phyloP scores from a whole-genome alignment of 2,888 invertebrate genomes.

The Psylliodes chrysocephalus region DNA sequence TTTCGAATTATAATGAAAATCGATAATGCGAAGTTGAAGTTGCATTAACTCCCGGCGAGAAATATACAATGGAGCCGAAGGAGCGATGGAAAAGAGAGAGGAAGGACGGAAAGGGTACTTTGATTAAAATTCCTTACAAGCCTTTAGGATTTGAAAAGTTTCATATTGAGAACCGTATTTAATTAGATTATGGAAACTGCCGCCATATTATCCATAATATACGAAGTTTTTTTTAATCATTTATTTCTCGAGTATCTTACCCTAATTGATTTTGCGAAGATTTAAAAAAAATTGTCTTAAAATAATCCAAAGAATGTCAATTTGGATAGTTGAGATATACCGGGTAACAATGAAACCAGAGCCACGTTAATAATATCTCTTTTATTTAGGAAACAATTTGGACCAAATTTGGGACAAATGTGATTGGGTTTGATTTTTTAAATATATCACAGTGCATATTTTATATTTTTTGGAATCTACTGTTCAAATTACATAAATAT shows the following conservation, averaged over 20 bases:
- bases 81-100: neutral
- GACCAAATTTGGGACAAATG: too few relatives aligned
- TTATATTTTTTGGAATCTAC: too few relatives aligned
- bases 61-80: conserved; percentile 27
- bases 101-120: conserved; percentile 26
- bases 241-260: neutral
- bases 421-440: too few relatives aligned
- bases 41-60: conserved; percentile 30
- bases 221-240: neutral
- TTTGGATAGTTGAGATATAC: too few relatives aligned
- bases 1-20: conserved; percentile 30
- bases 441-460: too few relatives aligned
- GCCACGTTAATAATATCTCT: too few relatives aligned
- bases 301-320: too few relatives aligned
- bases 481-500: too few relatives aligned
- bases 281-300: too few relatives aligned
- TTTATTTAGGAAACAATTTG: too few relatives aligned
- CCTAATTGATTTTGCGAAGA: neutral
- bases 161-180: conserved; percentile 49
- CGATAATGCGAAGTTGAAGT: conserved; percentile 27
- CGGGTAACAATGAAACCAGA: too few relatives aligned
- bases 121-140: conserved; percentile 39
- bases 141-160: conserved; percentile 42
- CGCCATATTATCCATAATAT: conserved; percentile 17
- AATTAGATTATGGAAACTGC: conserved; percentile 44